Base-by-base conservation (phyloP, 2,888 invertebrate species). In the Candidula unifasciata region DNA sequence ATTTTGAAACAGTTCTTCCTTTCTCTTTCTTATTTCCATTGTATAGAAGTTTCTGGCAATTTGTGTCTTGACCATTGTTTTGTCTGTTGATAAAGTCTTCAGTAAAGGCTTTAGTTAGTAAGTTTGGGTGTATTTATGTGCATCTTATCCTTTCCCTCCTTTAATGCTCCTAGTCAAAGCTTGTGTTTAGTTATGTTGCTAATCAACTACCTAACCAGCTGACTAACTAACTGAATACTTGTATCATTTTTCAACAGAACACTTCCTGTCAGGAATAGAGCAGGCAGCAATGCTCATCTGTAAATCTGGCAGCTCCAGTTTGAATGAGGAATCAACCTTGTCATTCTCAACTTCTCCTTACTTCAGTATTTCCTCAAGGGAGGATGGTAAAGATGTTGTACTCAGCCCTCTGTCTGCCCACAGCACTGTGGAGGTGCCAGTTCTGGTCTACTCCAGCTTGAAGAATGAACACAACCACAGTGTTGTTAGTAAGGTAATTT, bases 201-300 rank as follows among this genome's bases (percentile, higher is more conserved):
- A n/a, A n/a, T n/a, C n/a, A n/a, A n/a, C n/a, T n/a, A n/a, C n/a
- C n/a, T n/a, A n/a, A n/a, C n/a, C n/a, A n/a, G n/a, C n/a, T n/a
- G n/a, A n/a, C n/a, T n/a, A n/a, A n/a, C n/a, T n/a, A n/a, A n/a
- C n/a, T n/a, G n/a, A n/a, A n/a, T n/a, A n/a, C 44, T 76, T 76
- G 21, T 37, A 10, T 16, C 44, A 24, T 76, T 78, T 73, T 69
- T 27, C 30, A 54, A 54, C 85, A 91, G 91, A 88, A 18, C 52
- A 85, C 3, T 86, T 92, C 2, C 64, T 91, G 3, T 86, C 89
- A 84, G 92, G 92, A 18, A 88, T 91, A 33, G 87, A 88, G 24
- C 92, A 92, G 84, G 87, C 88, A n/a, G 89, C 91, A 3, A 86
- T 82, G 6, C 86, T 93, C 27, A 86, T 85, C 30, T 82, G 93